phyloP scores from a whole-genome alignment of 2,888 invertebrate species.

The Argyresthia goedartella region DNA sequence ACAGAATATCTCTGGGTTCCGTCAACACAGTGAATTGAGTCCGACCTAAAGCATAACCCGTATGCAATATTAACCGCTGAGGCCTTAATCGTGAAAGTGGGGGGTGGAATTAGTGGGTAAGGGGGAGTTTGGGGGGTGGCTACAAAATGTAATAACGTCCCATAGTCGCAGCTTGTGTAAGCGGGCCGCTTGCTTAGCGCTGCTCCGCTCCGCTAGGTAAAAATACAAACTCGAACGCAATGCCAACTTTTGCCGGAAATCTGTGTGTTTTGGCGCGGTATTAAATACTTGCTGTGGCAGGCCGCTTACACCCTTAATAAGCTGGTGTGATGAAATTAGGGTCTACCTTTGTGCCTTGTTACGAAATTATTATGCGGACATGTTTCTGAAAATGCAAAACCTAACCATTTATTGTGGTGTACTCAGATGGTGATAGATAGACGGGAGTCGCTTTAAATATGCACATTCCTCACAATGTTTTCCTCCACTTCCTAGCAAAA shows the following conservation, averaged over 20 bases:
- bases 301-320: background rate
- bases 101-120: constrained; percentile 2
- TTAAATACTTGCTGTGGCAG: too few species aligned
- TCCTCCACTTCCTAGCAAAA: too few species aligned
- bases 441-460: too few species aligned
- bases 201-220: background rate
- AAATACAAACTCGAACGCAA: background rate
- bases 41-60: constrained; percentile 8
- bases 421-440: too few species aligned
- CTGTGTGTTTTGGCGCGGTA: background rate
- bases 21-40: background rate
- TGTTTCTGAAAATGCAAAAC: too few species aligned
- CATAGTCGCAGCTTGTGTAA: constrained; percentile 2
- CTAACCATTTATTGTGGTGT: too few species aligned
- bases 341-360: too few species aligned
- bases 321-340: background rate
- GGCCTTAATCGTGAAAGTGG: constrained; percentile 9
- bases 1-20: background rate
- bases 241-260: background rate
- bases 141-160: constrained; percentile 9
- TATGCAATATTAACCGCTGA: constrained; percentile 12
- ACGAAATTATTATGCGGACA: too few species aligned
- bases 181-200: constrained; percentile 1
- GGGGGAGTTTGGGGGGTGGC: constrained; percentile 8
- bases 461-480: too few species aligned